Evolutionary conservation across 2,797 vertebrate genomes (phyloP), one percentile per base, ranked within the genome.

Genomic region (Morelia viridis): DNA sequence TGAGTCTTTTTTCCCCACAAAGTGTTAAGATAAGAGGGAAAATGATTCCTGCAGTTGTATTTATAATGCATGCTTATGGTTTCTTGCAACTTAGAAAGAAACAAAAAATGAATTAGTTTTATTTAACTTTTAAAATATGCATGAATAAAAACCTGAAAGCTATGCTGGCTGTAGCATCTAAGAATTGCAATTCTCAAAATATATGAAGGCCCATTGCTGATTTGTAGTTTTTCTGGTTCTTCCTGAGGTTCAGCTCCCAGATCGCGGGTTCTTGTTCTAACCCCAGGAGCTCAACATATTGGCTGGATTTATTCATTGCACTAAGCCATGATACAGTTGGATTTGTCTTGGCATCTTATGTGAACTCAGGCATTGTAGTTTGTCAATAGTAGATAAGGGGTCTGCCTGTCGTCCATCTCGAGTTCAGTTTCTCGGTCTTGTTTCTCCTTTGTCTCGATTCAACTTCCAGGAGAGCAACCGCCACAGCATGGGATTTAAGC

Each of bases 401-500:
- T 46, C 10, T 0, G 8, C 57, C 46, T n/a, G 24, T 46, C 50
- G 24, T 6, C 60, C 26, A 2, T 12, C 41, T 31, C 22, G 0
- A 1, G 2, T 17, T 41, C 53, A 17, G 0, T 15, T 10, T 2
- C 28, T 26, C 7, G 1, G 5, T 85, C 5, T 41, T 46, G 8
- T 88, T 5, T 13, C 22, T 61, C 41, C 41, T 60, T 86, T 19
- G 90, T 41, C 56, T 95, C 97, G 97, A 94, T 64, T 0, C 0
- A 71, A 0, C 46, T 4, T 89, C 96, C 46, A 3, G 97, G 97
- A 96, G 98, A 97, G 96, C 96, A 4, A 35, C 85, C 13, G 7
- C 80, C 12, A 2, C 92, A 96, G 62, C 92, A 89, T 95, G 93
- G 94, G 95, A 94, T 94, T 96, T 97, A 97, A 96, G 96, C 95